These are phyloP conservation scores for Plebejus argus DNA, from an alignment of 2,888 invertebrate genomes.

Conservation along the genomic window DNA sequence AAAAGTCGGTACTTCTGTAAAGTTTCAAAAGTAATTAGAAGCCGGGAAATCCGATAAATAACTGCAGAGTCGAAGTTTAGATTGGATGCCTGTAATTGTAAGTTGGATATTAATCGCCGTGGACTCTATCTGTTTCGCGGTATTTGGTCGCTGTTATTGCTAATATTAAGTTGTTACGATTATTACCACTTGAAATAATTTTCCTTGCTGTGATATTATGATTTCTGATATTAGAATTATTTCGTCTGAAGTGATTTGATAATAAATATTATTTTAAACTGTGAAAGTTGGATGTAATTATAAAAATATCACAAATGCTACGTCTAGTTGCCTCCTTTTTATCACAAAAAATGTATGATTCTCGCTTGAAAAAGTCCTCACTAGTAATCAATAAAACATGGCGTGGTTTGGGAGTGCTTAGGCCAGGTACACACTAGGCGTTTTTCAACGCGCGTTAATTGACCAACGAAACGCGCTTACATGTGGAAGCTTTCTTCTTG, in stretches of 20 bases:
- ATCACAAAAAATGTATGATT: not conserved
- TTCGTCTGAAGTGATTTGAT: no score
- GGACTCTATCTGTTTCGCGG: not conserved
- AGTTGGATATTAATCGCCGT: constrained; percentile 27
- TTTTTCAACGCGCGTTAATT: not conserved
- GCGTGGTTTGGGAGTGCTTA: constrained; percentile 50
- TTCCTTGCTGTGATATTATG: not conserved
- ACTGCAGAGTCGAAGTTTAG: constrained; percentile 19
- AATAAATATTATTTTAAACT: no score
- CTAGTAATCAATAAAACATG: constrained; percentile 38
- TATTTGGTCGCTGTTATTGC: not conserved
- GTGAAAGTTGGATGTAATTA: no score
- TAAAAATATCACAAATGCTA: no score
- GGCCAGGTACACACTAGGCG: not conserved
- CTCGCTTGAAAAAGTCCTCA: not conserved
- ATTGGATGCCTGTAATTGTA: constrained; percentile 22
- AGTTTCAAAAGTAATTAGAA: constrained; percentile 29
- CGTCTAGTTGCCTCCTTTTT: not conserved
- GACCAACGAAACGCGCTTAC: not conserved
- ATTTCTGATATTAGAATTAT: not conserved
- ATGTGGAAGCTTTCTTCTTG: no score
- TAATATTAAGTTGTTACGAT: not conserved
- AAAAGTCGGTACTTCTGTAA: not conserved
- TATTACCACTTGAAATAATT: not conserved
- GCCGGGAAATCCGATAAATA: constrained; percentile 16